These are phyloP conservation scores for Parapsyche elsis DNA, from an alignment of 1,140 invertebrate species.

Conservation along the genomic window DNA sequence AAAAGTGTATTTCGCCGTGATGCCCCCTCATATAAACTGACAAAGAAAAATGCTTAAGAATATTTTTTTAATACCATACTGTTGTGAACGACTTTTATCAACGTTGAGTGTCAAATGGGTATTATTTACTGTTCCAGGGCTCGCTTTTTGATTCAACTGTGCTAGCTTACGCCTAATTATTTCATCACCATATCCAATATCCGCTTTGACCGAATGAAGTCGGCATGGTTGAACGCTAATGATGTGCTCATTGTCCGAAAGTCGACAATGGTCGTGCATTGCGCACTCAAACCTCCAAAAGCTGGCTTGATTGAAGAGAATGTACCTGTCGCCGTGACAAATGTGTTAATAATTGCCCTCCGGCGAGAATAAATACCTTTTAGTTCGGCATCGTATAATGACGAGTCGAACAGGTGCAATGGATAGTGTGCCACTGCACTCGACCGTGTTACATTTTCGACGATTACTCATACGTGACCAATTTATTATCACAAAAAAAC, in stretches of 20 bases:
- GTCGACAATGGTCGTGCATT: background rate
- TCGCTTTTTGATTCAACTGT: too few relatives aligned
- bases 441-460: too few relatives aligned
- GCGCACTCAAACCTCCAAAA: background rate
- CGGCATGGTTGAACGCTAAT: background rate
- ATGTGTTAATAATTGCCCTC: conserved; percentile 27
- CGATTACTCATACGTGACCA: too few relatives aligned
- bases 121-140: too few relatives aligned
- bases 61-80: too few relatives aligned
- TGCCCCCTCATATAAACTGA: too few relatives aligned
- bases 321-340: conserved; percentile 22
- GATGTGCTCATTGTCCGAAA: background rate
- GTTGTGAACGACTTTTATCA: too few relatives aligned
- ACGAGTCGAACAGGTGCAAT: background rate
- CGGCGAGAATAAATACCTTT: conserved; percentile 18
- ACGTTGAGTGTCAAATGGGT: too few relatives aligned
- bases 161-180: background rate
- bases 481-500: too few relatives aligned
- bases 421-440: too few relatives aligned
- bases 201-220: background rate
- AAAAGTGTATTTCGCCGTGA: too few relatives aligned
- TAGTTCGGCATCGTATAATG: background rate
- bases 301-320: background rate
- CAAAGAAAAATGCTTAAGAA: too few relatives aligned
- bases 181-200: background rate